Evolutionary conservation across 2,113 vertebrate genomes (phyloP).

Genomic region (Lonchura striata): DNA sequence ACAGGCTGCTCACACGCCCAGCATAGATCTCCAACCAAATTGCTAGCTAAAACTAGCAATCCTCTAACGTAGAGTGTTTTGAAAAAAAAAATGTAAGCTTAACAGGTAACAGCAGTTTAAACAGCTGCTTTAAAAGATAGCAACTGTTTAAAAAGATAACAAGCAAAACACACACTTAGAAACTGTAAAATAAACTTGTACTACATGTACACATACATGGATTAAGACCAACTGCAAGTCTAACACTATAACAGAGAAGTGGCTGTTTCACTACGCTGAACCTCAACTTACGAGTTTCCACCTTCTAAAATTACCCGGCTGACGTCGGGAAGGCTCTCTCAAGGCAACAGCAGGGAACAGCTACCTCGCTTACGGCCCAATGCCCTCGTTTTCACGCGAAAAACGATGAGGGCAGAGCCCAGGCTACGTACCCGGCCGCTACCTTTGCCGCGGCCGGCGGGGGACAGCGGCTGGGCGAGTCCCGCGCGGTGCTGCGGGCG

Average conservation of each 20-base stretch:
- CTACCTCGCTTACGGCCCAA: rapidly evolving
- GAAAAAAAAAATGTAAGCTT: rapidly evolving
- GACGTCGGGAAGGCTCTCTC: no score
- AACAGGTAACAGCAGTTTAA: background rate
- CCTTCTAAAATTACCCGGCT: background rate
- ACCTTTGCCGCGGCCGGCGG: rapidly evolving
- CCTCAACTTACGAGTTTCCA: rapidly evolving
- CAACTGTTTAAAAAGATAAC: background rate
- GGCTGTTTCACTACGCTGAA: background rate
- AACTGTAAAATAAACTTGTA: rapidly evolving
- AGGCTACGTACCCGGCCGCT: rapidly evolving
- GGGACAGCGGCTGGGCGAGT: background rate
- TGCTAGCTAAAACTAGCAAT: background rate
- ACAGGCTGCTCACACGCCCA: background rate
- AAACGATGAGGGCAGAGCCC: rapidly evolving
- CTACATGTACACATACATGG: rapidly evolving
- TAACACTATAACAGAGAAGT: background rate
- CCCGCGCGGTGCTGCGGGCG: rapidly evolving
- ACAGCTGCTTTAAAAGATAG: background rate
- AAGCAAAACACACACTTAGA: rapidly evolving
- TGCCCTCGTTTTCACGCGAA: rapidly evolving
- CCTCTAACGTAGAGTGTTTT: rapidly evolving
- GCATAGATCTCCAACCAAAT: background rate
- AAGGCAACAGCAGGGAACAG: background rate
- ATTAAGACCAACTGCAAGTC: rapidly evolving